Evolutionary conservation across 2,113 vertebrate species (phyloP).

Genomic region (Brienomyrus brachyistius): DNA sequence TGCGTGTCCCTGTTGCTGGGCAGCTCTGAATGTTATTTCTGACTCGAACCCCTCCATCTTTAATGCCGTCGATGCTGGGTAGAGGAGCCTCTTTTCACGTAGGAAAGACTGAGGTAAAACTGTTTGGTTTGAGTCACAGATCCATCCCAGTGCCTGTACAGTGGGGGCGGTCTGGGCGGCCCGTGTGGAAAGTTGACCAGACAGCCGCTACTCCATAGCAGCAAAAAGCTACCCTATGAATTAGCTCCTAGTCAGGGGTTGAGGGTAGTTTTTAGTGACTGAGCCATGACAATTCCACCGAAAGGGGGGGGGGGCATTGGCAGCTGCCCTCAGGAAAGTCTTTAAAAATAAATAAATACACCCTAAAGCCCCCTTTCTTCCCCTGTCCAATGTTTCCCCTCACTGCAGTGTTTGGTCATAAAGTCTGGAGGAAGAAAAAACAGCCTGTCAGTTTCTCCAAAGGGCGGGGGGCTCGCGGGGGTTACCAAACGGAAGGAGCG

Average conservation of each 20-base stretch:
- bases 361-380: not conserved
- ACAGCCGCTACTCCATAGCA: slow-evolving; percentile 37
- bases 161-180: slow-evolving; percentile 44
- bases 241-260: slow-evolving; percentile 27
- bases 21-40: slow-evolving; percentile 20
- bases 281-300: not conserved
- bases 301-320: not conserved
- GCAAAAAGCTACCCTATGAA: slow-evolving; percentile 62
- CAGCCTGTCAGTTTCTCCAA: not conserved
- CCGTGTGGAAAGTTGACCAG: slow-evolving; percentile 61
- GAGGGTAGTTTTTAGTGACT: not conserved
- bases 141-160: not conserved
- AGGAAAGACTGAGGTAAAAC: slow-evolving; percentile 53
- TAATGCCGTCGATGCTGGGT: slow-evolving; percentile 33
- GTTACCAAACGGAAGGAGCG: not conserved
- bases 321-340: not conserved
- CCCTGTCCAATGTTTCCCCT: not conserved
- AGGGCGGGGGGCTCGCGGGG: not conserved
- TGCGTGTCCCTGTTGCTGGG: slow-evolving; percentile 44
- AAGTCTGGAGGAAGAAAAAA: not conserved
- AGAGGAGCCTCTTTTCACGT: slow-evolving; percentile 35
- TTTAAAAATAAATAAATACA: not conserved
- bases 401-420: not conserved
- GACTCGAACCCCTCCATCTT: slow-evolving; percentile 32
- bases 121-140: slow-evolving; percentile 34